Base-by-base conservation (phyloP, 1,140 invertebrate genomes). In the Eciton burchellii region DNA sequence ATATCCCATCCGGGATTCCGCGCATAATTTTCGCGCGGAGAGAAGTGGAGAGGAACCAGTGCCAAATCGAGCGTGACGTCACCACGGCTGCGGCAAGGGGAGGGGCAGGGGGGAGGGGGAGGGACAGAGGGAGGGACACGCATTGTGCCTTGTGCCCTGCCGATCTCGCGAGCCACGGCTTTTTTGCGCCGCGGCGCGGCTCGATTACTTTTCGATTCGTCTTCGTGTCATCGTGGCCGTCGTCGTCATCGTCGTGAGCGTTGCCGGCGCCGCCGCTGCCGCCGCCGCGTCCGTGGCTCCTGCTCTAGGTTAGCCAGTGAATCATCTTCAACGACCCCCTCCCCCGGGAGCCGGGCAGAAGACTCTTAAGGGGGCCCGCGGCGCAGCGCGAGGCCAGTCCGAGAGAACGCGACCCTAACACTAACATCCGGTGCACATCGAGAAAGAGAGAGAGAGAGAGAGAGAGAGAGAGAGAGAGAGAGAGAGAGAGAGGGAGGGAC, bases 361-460 rank as follows among this genome's bases (percentile, higher is more conserved):
- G 91, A 93, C 91, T 93, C 92, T 94, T 94, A 94, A 94, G 92
- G 91, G 92, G 91, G 90, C 91, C 88, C 90, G 88, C 93, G 86
- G 90, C 88, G 90, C 90, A 88, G 86, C 89, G 92, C 91, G 90
- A 92, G 88, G 91, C 92, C 93, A 94, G 93, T 94, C 89, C 90
- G 91, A 94, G 91, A 94, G 92, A 93, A 93, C 92, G 92, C 92
- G 91, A 93, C 90, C 91, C 93, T 92, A 92, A 92, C 91, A 91
- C 90, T 92, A 92, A 93, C 92, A 92, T 93, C 92, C 93, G 92
- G 92, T 91, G 85, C 89, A 88, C 88, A 91, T 88, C 87, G 89
- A 90, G 84, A 72, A 35, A 60, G 56, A 76, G 21, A 66, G 21
- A 54, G 29, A 35, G 59, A 45, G 73, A 81, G 63, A 45, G 66